A percentile compares a stretch with the other conserved stretches of the same genome.
These are phyloP conservation scores for Coenobita brevimanus DNA, from an alignment of 1,140 invertebrate species.

Conservation along the genomic window DNA sequence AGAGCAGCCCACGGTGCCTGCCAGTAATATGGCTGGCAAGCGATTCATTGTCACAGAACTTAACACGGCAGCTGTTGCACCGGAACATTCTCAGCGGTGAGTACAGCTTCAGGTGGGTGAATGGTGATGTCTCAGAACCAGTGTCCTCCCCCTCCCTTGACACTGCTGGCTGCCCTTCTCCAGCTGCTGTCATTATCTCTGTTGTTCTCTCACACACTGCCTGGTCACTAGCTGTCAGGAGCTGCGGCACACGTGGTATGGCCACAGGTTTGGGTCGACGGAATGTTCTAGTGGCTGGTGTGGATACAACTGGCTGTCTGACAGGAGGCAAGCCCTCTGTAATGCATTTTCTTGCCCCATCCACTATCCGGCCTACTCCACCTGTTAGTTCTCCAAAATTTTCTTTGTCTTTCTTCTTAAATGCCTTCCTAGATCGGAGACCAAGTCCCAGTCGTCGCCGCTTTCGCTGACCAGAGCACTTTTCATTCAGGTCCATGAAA, in stretches of 20 bases:
- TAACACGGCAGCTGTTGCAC: conserved; percentile 64
- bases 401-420: conserved; percentile 67
- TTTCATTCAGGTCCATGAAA: conserved; percentile 55
- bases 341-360: conserved; percentile 38
- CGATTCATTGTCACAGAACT: conserved; percentile 68
- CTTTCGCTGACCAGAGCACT: conserved; percentile 48
- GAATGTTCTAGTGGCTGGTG: conserved; percentile 48
- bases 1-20: conserved; percentile 59
- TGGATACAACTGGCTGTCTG: conserved; percentile 30
- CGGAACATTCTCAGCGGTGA: conserved; percentile 67
- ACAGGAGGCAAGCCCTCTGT: background rate
- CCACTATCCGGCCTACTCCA: conserved; percentile 36
- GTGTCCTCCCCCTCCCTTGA: background rate
- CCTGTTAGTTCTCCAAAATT: conserved; percentile 27
- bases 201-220: too few relatives aligned
- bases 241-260: conserved; percentile 47
- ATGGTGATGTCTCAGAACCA: conserved; percentile 32
- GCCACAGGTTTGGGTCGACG: conserved; percentile 65
- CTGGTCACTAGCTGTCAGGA: conserved; percentile 6
- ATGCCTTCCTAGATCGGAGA: conserved; percentile 62
- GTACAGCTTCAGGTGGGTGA: conserved; percentile 63
- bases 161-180: background rate
- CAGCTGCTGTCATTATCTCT: background rate
- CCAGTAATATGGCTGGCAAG: conserved; percentile 56
- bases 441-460: conserved; percentile 61